Percentiles rank a stretch among this genome's conserved stretches.
These are phyloP conservation scores for Thripadectes ignobilis DNA, from an alignment of 2,797 vertebrate genomes.

Conservation along the genomic window DNA sequence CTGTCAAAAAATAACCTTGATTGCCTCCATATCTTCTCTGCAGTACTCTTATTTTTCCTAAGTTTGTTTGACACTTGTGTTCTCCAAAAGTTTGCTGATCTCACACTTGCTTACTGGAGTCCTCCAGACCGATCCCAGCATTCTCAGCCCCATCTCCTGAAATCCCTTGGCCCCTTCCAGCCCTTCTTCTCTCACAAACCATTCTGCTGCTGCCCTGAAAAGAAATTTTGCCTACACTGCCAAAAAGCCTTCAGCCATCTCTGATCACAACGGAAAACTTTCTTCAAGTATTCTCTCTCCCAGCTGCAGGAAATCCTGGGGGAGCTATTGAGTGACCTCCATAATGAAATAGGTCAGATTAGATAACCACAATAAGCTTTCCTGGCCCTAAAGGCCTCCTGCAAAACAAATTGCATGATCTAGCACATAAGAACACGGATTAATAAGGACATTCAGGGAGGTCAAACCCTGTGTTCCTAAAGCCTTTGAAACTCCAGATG, in stretches of 20 bases:
- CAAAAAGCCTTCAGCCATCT: slow-evolving; percentile 48
- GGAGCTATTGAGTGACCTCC: slow-evolving; percentile 34
- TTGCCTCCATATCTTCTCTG: background rate
- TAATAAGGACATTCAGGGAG: slow-evolving; percentile 18
- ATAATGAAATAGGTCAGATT: slow-evolving; percentile 52
- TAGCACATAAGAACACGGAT: slow-evolving; percentile 31
- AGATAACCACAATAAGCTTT: slow-evolving; percentile 57
- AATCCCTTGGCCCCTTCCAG: background rate
- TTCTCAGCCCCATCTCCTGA: background rate
- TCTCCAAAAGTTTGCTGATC: background rate
- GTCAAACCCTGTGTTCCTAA: background rate
- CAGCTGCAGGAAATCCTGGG: slow-evolving; percentile 53
- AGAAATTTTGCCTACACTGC: background rate
- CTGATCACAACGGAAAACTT: slow-evolving; percentile 38
- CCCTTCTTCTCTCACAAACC: background rate
- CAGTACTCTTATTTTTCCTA: background rate
- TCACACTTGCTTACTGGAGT: background rate
- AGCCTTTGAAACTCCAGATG: slow-evolving; percentile 12
- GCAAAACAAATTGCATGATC: slow-evolving; percentile 51
- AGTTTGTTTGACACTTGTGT: background rate
- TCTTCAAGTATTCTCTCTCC: slow-evolving; percentile 35
- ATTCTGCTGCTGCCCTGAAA: background rate
- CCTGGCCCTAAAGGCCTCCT: slow-evolving; percentile 23
- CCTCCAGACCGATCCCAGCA: background rate
- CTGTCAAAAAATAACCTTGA: background rate